Percentiles rank a stretch among this genome's conserved stretches.
Conservation (phyloP, 2,113 vertebrate genomes). For the Acrocephalus arundinaceus region DNA sequence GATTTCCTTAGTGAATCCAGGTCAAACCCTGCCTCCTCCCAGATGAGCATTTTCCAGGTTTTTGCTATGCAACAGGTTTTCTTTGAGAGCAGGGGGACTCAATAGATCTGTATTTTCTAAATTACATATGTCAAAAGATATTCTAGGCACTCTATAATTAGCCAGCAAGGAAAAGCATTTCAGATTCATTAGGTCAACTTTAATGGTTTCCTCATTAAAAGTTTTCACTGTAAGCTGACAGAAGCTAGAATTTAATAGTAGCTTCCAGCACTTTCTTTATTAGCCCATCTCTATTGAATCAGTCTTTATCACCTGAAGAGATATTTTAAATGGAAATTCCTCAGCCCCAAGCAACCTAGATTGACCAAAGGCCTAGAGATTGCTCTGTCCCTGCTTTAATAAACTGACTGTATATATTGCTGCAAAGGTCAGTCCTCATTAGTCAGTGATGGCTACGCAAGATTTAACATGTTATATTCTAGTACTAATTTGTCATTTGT, state of each 20-base stretch:
- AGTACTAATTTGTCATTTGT: constrained; percentile 15
- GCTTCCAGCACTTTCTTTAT: constrained; percentile 68
- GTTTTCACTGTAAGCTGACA: constrained; percentile 70
- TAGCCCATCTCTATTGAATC: constrained; percentile 68
- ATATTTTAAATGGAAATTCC: constrained; percentile 77
- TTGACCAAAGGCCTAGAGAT: constrained; percentile 68
- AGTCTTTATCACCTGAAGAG: constrained; percentile 75
- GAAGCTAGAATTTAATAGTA: constrained; percentile 69
- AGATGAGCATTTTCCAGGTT: not conserved
- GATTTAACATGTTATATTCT: constrained; percentile 46
- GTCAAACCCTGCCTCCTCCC: not conserved
- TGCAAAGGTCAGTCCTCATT: constrained; percentile 70
- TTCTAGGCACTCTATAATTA: constrained; percentile 65
- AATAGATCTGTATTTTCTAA: constrained; percentile 55
- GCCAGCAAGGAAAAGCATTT: constrained; percentile 70
- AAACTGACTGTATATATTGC: constrained; percentile 63
- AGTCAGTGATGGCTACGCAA: not conserved
- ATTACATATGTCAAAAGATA: constrained; percentile 64
- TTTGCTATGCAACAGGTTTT: constrained; percentile 38
- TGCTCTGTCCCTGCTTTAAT: constrained; percentile 64
- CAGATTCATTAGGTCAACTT: constrained; percentile 72
- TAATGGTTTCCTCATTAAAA: constrained; percentile 75
- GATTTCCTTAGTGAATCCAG: not conserved
- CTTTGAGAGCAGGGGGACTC: not conserved
- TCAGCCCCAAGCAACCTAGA: constrained; percentile 71